Evolutionary conservation across 1,140 invertebrate genomes (phyloP), one percentile per base, ranked within the genome.

Genomic region (Heliconius hermathena): DNA sequence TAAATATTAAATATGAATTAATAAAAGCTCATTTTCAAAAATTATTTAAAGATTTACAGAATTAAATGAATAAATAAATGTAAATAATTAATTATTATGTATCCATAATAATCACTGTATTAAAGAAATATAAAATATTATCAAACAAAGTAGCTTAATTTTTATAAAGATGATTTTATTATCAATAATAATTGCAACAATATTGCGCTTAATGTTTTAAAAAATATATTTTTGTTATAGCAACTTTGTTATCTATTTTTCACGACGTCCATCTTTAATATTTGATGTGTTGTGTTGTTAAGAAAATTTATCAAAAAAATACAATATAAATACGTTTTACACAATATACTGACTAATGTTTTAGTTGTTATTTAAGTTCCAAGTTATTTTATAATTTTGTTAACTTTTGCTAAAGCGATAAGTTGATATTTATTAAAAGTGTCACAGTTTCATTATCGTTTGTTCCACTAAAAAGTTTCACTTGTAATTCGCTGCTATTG

Each of bases 251-350:
- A 92, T 92, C 91, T 91, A 87, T 87, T 87, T 85, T 87, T 88
- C 84, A 85, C 87, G 89, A 91, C 92, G 91, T 94, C 92, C 92
- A 94, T 94, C 91, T 94, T 94, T 93, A 89, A 91, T 91, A 88
- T 89, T 91, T 91, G 88, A 91, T 93, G 92, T 94, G 89, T 94
- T 93, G 90, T 93, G 90, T 92, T 93, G 87, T 92, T 90, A 90
- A 83, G 82, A 89, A 90, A 89, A 88, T 89, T 88, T 82, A 86
- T 83, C 83, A 79, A 90, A 66, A 90, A 91, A 88, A 89, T 88
- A 85, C 86, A 91, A 83, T 81, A 81, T 82, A 78, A 78, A 82
- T 84, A 80, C 57, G 81, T 80, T 78, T 78, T 76, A 85, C 60
- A 81, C 72, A 84, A 75, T 76, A 81, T 82, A 80, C 80, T 81